Evolutionary conservation across 2,113 vertebrate species (phyloP), one percentile per base, ranked within the genome.

Genomic region (Nicator chloris): DNA sequence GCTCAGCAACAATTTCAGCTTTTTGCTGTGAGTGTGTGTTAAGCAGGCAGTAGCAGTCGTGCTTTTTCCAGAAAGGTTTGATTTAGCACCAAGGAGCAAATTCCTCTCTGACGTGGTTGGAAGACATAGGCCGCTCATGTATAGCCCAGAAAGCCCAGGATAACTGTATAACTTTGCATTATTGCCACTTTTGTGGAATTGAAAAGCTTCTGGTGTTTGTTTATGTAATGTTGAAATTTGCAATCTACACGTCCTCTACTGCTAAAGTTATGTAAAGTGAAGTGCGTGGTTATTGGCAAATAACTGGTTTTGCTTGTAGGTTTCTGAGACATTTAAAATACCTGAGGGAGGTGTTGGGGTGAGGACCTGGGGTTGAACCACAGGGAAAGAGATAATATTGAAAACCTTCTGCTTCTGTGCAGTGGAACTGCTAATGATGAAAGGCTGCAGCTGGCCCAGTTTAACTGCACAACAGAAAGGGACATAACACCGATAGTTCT

Each of bases 1-100:
- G 91, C 91, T 88, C 70, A 63, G 95, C 85, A 94, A 85, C 86
- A 47, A 6, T 39, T 85, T 39, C 66, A 72, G 78, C 69, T 82
- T 79, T 84, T 49, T 59, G 7, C 35, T 15, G 6, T 11, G 45
- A 68, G 44, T 5, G 1, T 30, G 4, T 44, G 26, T 28, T 63
- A 37, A 77, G 50, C 45, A 35, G 50, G 42, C 72, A 14, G 50
- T 2, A 37, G 69, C 37, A 50, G 39, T 7, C 1, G 0, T 31
- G 47, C 42, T 42, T 47, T 40, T 93, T 49, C 47, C 33, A 78
- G 56, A 82, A 70, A 63, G 17, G 40, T 57, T 56, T 81, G 6
- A 8, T 45, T 81, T 82, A 31, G 51, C 0, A 4, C 14, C 15
- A 22, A 65, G 90, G 28, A 47, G 13, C 7, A 51, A 60, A 26